Evolutionary conservation across 1,140 invertebrate species (phyloP), one percentile per base, ranked within the genome.

Genomic region (Mya arenaria): DNA sequence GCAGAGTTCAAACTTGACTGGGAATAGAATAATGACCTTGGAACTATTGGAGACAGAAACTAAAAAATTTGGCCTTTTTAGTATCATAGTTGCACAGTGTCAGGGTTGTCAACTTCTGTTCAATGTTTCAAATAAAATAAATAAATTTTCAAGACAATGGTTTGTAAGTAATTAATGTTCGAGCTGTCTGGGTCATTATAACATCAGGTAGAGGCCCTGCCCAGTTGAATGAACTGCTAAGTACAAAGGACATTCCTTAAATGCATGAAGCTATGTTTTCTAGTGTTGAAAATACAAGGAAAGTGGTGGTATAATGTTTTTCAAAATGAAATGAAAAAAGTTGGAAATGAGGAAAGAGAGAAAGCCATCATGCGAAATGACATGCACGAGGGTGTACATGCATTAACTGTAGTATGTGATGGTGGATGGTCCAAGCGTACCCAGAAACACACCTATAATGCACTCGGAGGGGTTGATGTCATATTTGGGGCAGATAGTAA

Each of bases 401-500:
- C 41, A 23, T 73, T 80, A 37, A 65, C 66, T 80, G 74, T 84
- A 10, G 44, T 84, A 36, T 66, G 68, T 77, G 79, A 78, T 82
- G 72, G 73, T 13, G 72, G 78, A 10, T 84, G 83, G 73, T 60
- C 48, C 15, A 85, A 78, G 28, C 2, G 77, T 36, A 58, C 58
- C 6, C 72, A 84, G 34, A 72, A 73, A n/a, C 75, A 79, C 41
- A 74, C 72, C 41, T 74, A 60, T 25, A 74, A 74, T 74, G 52
- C 71, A 2, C 15, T 37, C 1, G 55, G 30, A 37, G 71, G 52
- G 23, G 71, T 60, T 36, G 52, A n/a, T n/a, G 52, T 60, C 2
- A 73, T 73, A 4, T 56, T 73, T 72, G 93, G 92, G 1, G 62
- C 65, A 32, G 72, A 86, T 28, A 92, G 91, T 0, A 83, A 87